Percentiles rank a stretch among this genome's conserved stretches.
Conservation (phyloP, 2,888 invertebrate genomes). For the Charanyca ferruginea region DNA sequence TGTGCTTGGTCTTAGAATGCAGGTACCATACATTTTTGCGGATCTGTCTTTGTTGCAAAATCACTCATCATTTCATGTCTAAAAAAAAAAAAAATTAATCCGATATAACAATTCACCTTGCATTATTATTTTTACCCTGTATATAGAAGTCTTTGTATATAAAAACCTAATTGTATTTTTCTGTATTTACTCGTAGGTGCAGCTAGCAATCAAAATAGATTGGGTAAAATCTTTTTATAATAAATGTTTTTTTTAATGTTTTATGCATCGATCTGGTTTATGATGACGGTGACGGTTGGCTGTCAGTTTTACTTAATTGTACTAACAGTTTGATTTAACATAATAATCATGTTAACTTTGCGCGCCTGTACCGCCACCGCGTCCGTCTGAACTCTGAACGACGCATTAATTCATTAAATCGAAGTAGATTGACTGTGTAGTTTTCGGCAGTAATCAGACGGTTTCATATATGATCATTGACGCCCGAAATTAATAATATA, state of each 20-base stretch:
- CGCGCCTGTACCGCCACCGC: too few relatives aligned
- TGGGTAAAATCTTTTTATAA: constrained; percentile 10
- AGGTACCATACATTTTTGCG: neutral
- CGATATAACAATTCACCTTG: neutral
- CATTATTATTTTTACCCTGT: neutral
- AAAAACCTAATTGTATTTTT: neutral
- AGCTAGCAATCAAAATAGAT: neutral
- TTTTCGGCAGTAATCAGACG: neutral
- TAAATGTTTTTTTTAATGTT: too few relatives aligned
- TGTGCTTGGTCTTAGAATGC: too few relatives aligned
- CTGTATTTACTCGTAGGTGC: constrained; percentile 21
- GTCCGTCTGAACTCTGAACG: too few relatives aligned
- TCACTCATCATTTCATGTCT: too few relatives aligned
- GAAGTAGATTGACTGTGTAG: neutral
- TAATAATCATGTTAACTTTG: too few relatives aligned
- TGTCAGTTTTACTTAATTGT: too few relatives aligned
- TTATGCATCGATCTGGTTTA: too few relatives aligned
- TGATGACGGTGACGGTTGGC: too few relatives aligned
- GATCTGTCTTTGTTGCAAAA: neutral
- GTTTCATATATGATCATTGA: neutral
- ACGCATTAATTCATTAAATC: too few relatives aligned
- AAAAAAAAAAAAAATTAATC: neutral
- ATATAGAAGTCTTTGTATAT: neutral
- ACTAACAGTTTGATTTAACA: too few relatives aligned
- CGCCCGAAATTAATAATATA: too few relatives aligned